Conservation (phyloP, 92 coral and sea anemone species). For the Actinernus sp. region DNA sequence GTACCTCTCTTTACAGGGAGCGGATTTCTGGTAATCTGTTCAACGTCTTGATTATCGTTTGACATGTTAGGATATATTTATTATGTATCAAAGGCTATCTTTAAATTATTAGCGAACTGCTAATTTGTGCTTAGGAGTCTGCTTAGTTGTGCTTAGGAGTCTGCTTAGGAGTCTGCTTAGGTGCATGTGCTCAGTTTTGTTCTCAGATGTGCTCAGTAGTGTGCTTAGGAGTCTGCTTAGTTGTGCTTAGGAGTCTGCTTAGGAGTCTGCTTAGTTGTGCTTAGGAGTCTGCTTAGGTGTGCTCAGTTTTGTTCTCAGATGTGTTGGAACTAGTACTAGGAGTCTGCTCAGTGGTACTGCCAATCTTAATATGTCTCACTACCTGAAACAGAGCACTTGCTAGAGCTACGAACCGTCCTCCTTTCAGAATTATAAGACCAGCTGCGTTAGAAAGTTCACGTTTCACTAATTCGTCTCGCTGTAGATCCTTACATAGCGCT, state of each 20-base stretch:
- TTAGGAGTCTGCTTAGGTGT: too few relatives aligned
- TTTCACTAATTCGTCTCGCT: constrained; percentile 4
- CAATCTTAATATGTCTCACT: constrained; percentile 20
- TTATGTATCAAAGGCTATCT: constrained; percentile 3
- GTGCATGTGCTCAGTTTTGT: too few relatives aligned
- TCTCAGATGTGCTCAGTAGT: constrained; percentile 1
- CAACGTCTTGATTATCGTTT: constrained; percentile 6
- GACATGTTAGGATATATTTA: constrained; percentile 19
- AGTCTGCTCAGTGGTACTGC: too few relatives aligned
- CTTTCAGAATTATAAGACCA: constrained; percentile 17
- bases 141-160: too few relatives aligned
- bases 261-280: too few relatives aligned
- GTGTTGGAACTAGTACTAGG: too few relatives aligned
- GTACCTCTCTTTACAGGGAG: constrained; percentile 20
- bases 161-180: too few relatives aligned
- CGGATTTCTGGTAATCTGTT: constrained; percentile 31
- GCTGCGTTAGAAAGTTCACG: constrained; percentile 20
- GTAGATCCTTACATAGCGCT: constrained; percentile 1
- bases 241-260: too few relatives aligned
- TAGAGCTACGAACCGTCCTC: constrained; percentile 32
- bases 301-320: too few relatives aligned
- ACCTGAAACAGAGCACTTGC: constrained; percentile 6
- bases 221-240: too few relatives aligned
- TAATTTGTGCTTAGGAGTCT: background rate
- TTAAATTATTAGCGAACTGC: constrained; percentile 21